Conservation (phyloP, 92 coral and sea anemone species). For the Phenganax subtilis region DNA sequence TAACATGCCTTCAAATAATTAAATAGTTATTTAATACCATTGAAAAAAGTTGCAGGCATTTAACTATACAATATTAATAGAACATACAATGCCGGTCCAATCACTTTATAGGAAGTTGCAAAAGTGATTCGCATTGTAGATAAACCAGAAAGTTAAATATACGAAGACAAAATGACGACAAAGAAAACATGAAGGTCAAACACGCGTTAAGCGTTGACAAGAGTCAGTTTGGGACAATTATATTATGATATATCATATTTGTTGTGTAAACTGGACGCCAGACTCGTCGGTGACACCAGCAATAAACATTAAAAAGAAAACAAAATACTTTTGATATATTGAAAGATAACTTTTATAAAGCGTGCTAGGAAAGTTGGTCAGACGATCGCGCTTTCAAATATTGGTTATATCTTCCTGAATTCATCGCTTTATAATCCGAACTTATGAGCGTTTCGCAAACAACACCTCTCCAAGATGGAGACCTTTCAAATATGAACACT, state of each 20-base stretch:
- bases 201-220: constrained; percentile 2
- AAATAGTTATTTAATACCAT: too few relatives aligned
- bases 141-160: background rate
- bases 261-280: constrained; percentile 14
- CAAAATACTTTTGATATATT: background rate
- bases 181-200: background rate
- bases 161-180: background rate
- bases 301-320: background rate
- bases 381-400: background rate
- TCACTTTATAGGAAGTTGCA: too few relatives aligned
- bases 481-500: too few relatives aligned
- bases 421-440: too few relatives aligned
- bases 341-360: background rate
- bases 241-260: constrained; percentile 25
- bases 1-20: too few relatives aligned
- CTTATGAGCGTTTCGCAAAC: too few relatives aligned
- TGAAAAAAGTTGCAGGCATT: too few relatives aligned
- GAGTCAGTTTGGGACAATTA: constrained; percentile 6
- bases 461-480: too few relatives aligned
- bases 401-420: background rate
- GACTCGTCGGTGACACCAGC: background rate
- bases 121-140: too few relatives aligned
- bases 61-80: too few relatives aligned
- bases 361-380: background rate
- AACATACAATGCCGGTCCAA: too few relatives aligned